phyloP scores from a whole-genome alignment of 1,140 invertebrate species.

The Fopius arisanus region DNA sequence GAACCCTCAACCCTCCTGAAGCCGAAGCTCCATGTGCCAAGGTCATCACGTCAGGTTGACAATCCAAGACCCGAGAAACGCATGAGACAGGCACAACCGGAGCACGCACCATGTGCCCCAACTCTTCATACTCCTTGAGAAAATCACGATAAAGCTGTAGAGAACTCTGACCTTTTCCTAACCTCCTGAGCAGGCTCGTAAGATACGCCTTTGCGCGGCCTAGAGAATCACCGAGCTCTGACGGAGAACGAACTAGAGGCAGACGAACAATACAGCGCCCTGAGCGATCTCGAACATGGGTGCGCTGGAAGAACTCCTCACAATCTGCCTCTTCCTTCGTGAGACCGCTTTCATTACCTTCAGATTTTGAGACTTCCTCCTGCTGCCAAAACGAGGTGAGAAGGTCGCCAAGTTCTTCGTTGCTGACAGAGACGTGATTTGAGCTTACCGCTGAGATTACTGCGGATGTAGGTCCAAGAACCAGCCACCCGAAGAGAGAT shows the following conservation, averaged over 20 bases:
- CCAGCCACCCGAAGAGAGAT: no score
- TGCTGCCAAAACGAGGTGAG: not conserved
- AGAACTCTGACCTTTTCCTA: not conserved
- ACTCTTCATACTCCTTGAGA: not conserved
- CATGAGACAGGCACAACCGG: no score
- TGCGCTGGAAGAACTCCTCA: not conserved
- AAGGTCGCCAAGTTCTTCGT: not conserved
- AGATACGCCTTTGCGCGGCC: not conserved
- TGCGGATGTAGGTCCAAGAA: no score
- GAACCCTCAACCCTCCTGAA: no score
- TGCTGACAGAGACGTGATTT: no score
- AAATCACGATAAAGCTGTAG: not conserved
- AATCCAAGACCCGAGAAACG: no score
- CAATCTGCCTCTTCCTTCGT: not conserved
- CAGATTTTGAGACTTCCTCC: not conserved
- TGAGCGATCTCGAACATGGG: not conserved
- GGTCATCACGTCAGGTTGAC: no score
- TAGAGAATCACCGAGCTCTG: not conserved
- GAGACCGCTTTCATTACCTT: not conserved
- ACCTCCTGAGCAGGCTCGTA: not conserved
- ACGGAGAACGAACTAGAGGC: not conserved
- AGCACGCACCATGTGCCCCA: no score
- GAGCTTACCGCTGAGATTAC: no score
- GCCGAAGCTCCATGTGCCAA: no score
- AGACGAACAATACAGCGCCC: no score